Percentiles rank a stretch among this genome's conserved stretches.
Conservation (phyloP, 2,888 invertebrate species). For the Sialis lutaria region DNA sequence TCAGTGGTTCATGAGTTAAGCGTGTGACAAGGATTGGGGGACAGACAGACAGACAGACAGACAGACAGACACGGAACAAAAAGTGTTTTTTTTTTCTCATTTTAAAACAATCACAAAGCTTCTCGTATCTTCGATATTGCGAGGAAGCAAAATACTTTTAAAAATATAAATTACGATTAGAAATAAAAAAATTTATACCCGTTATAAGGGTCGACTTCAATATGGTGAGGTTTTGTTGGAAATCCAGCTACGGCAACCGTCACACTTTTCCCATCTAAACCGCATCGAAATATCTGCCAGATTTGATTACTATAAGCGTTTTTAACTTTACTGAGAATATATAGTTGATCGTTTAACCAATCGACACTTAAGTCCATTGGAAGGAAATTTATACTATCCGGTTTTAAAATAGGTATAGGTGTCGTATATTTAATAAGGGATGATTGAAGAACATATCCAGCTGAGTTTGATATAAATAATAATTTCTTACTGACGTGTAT, state of each 20-base stretch:
- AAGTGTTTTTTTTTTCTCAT: too few species aligned
- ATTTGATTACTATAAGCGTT: slow-evolving; percentile 27
- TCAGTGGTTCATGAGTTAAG: too few species aligned
- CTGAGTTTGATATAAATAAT: slow-evolving; percentile 60
- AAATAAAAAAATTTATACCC: slow-evolving; percentile 34
- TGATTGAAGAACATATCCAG: slow-evolving; percentile 42
- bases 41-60: too few species aligned
- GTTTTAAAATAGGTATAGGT: slow-evolving; percentile 28
- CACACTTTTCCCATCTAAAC: slow-evolving; percentile 52
- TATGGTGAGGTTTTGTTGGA: slow-evolving; percentile 50
- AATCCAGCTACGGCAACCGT: slow-evolving; percentile 55
- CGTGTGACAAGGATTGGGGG: neutral
- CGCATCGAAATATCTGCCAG: slow-evolving; percentile 63
- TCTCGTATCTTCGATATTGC: too few species aligned
- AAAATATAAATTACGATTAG: slow-evolving; percentile 15
- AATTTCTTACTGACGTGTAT: slow-evolving; percentile 56
- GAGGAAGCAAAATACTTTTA: too few species aligned
- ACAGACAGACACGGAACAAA: too few species aligned
- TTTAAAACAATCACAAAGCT: too few species aligned
- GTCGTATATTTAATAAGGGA: slow-evolving; percentile 27
- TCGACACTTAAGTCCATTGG: slow-evolving; percentile 65
- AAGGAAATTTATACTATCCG: slow-evolving; percentile 38
- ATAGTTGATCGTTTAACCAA: slow-evolving; percentile 75
- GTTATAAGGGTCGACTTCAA: slow-evolving; percentile 85
- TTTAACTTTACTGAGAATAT: slow-evolving; percentile 58